Evolutionary conservation across 2,113 vertebrate species (phyloP).

Genomic region (Saimiri boliviensis): DNA sequence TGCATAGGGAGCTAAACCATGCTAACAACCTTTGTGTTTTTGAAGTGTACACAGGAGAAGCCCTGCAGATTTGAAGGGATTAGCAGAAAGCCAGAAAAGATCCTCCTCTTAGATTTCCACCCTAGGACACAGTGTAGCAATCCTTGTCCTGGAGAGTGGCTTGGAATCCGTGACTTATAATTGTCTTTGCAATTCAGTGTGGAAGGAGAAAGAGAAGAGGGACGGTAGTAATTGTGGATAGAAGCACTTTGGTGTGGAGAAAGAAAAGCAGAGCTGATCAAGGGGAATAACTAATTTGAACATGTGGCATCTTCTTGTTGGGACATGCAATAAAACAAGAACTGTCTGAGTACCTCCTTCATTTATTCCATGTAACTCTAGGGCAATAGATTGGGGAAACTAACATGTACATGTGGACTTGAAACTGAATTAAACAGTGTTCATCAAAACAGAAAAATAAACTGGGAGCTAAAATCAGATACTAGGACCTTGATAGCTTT

Average conservation of each 20-base stretch:
- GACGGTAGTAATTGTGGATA: rapidly evolving
- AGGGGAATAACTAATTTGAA: neutral
- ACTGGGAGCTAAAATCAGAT: neutral
- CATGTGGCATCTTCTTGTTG: neutral
- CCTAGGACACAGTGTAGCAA: neutral
- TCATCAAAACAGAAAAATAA: neutral
- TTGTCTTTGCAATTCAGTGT: neutral
- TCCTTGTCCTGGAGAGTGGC: neutral
- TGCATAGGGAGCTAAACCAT: neutral
- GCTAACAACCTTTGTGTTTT: neutral
- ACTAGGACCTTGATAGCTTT: neutral
- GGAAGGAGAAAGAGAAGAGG: neutral
- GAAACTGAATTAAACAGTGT: neutral
- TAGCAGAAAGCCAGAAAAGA: neutral
- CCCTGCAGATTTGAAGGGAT: neutral
- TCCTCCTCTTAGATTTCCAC: neutral
- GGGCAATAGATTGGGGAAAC: neutral
- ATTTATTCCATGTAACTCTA: rapidly evolving
- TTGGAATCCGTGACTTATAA: rapidly evolving
- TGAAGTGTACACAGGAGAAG: neutral
- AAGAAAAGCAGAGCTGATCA: neutral
- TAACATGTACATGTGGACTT: neutral
- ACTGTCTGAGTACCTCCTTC: neutral
- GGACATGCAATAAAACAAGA: neutral
- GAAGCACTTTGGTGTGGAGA: neutral